Evolutionary conservation across 2,113 vertebrate species (phyloP).

Genomic region (Myiozetetes cayanensis): DNA sequence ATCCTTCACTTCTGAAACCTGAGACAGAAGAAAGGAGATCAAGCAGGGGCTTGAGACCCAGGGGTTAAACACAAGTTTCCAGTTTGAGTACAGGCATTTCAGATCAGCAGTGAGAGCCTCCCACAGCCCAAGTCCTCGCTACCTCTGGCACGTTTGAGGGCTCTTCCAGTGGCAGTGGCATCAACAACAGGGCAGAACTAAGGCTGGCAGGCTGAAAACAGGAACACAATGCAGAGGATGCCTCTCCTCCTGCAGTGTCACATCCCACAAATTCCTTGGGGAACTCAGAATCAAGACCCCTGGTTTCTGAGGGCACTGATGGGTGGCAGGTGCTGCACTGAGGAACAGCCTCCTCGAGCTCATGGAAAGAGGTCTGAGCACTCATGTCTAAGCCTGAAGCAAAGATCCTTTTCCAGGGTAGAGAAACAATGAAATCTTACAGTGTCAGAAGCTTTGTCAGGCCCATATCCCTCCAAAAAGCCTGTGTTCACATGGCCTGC

Average conservation of each 20-base stretch:
- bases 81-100: neutral
- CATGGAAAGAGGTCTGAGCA: accelerated
- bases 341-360: neutral
- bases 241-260: neutral
- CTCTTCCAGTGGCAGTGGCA: neutral
- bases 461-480: neutral
- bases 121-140: neutral
- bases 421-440: neutral
- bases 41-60: neutral
- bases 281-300: neutral
- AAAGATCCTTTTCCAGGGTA: neutral
- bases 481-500: neutral
- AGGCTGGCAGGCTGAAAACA: neutral
- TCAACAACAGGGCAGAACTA: neutral
- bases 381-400: neutral
- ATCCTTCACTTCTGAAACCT: neutral
- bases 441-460: neutral
- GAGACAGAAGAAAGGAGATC: neutral
- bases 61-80: neutral
- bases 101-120: neutral
- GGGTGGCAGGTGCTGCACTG: neutral
- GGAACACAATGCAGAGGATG: neutral
- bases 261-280: neutral
- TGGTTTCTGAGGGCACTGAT: neutral
- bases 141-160: accelerated